phyloP scores from a whole-genome alignment of 64 coral and sea anemone genomes.

The Anthopleura sola region DNA sequence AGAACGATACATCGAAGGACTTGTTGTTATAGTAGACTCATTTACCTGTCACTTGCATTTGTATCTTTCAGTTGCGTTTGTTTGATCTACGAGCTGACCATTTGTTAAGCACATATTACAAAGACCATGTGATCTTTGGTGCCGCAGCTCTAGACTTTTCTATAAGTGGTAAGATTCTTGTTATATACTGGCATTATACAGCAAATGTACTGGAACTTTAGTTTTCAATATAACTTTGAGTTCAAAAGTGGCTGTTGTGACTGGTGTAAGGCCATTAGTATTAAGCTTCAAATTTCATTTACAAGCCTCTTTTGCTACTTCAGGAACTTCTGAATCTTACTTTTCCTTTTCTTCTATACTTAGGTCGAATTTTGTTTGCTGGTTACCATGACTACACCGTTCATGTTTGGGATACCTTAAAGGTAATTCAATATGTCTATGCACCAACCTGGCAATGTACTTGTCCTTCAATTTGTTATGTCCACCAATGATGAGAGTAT shows the following conservation, averaged over 20 bases:
- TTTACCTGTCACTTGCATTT: slow-evolving; percentile 1
- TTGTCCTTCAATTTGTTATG: too few relatives aligned
- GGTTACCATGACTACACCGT: slow-evolving; percentile 96
- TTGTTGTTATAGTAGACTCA: too few relatives aligned
- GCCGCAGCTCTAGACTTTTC: slow-evolving; percentile 80
- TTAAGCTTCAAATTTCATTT: too few relatives aligned
- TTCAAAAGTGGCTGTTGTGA: too few relatives aligned
- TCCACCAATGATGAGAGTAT: too few relatives aligned
- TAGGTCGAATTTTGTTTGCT: slow-evolving; percentile 81
- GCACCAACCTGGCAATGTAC: too few relatives aligned
- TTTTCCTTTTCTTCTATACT: background rate
- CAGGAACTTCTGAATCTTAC: background rate
- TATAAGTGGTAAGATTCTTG: slow-evolving; percentile 56
- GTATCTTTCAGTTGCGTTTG: slow-evolving; percentile 60
- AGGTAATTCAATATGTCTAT: slow-evolving; percentile 29
- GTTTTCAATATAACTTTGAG: background rate
- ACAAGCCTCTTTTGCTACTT: too few relatives aligned
- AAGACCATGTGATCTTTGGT: slow-evolving; percentile 90
- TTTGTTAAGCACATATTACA: slow-evolving; percentile 66
- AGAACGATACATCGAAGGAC: background rate
- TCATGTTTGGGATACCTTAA: slow-evolving; percentile 92
- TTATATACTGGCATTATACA: background rate
- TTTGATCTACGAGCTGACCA: slow-evolving; percentile 89
- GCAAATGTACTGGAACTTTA: too few relatives aligned
- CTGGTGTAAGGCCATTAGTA: too few relatives aligned